These are phyloP conservation scores for Lepus townsendii DNA, from an alignment of 2,797 vertebrate genomes.

Conservation along the genomic window DNA sequence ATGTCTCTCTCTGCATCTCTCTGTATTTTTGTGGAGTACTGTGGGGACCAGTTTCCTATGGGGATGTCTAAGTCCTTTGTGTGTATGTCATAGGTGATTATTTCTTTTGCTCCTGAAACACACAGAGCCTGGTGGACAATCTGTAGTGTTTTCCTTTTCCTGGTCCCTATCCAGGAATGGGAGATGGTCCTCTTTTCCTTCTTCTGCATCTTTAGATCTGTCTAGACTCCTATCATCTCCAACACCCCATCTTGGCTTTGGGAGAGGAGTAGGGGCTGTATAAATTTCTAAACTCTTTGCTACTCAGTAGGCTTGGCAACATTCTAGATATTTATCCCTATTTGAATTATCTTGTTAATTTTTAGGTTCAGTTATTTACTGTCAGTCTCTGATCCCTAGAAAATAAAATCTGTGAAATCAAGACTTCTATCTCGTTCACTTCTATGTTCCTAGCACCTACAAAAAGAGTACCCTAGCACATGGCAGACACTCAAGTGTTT, in stretches of 20 bases:
- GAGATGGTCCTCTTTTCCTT: no score
- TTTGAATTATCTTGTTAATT: neutral
- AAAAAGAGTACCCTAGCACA: neutral
- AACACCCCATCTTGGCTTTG: neutral
- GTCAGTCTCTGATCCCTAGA: neutral
- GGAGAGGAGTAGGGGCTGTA: neutral
- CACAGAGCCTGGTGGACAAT: neutral
- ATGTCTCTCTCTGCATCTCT: neutral
- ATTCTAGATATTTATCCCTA: neutral
- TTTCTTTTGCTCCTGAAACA: neutral
- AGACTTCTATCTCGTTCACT: neutral
- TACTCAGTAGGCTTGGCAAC: neutral
- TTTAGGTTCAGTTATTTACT: constrained; percentile 26
- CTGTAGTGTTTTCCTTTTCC: neutral
- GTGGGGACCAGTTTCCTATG: neutral
- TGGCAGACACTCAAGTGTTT: neutral
- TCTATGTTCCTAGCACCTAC: neutral
- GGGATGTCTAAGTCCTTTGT: neutral
- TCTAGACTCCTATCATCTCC: neutral
- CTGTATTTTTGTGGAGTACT: neutral
- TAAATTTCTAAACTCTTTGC: neutral
- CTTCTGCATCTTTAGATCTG: neutral
- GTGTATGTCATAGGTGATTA: neutral
- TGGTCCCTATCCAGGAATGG: neutral
- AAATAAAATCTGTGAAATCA: neutral